Conservation (phyloP, 1,140 invertebrate species). For the Stenopsyche tienmushanensis region DNA sequence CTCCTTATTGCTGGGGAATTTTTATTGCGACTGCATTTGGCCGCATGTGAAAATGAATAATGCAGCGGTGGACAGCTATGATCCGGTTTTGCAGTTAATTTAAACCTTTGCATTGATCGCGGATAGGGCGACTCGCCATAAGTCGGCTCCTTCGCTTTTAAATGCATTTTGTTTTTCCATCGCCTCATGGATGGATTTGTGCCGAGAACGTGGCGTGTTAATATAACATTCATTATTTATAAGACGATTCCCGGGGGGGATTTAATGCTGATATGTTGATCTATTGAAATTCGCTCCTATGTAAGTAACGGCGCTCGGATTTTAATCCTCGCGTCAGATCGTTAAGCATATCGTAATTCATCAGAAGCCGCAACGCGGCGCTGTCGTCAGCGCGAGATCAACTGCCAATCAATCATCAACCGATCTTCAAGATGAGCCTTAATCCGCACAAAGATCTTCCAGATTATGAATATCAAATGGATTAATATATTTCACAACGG, state of each 20-base stretch:
- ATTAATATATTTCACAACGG: too few relatives aligned
- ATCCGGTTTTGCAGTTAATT: constrained; percentile 28
- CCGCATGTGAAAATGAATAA: constrained; percentile 32
- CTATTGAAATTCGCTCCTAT: too few relatives aligned
- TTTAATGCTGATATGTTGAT: too few relatives aligned
- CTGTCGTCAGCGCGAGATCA: too few relatives aligned
- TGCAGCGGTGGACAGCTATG: constrained; percentile 27
- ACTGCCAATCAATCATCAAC: too few relatives aligned
- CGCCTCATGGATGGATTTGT: constrained; percentile 1
- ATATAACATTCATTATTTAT: constrained; percentile 15
- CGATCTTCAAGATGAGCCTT: too few relatives aligned
- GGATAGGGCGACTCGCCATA: constrained; percentile 8
- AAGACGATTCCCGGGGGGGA: constrained; percentile 17
- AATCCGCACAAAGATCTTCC: too few relatives aligned
- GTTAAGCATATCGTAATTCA: too few relatives aligned
- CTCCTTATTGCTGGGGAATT: constrained; percentile 21
- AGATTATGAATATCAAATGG: too few relatives aligned
- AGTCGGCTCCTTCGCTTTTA: background rate
- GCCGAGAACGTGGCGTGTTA: constrained; percentile 9
- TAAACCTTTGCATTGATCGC: constrained; percentile 15
- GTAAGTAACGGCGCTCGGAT: too few relatives aligned
- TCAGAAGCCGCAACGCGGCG: too few relatives aligned
- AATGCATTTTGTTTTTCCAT: constrained; percentile 11
- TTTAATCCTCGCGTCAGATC: too few relatives aligned
- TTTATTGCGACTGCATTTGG: constrained; percentile 21